Percentiles rank a stretch among this genome's conserved stretches.
phyloP scores from a whole-genome alignment of 2,888 invertebrate species.

The Ctena decussata region DNA sequence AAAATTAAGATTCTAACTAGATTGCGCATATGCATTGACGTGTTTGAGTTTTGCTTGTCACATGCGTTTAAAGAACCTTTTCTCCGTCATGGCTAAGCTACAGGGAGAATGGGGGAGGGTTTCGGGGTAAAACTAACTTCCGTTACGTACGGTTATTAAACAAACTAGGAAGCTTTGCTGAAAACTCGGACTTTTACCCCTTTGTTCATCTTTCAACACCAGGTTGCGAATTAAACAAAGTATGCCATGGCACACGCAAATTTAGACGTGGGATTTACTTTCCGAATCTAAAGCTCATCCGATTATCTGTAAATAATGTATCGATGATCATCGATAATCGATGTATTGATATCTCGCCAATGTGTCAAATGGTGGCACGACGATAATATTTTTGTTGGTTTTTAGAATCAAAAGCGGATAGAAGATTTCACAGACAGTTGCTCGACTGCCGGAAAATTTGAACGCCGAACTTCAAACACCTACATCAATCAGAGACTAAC shows the following conservation, averaged over 20 bases:
- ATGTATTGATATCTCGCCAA: background rate
- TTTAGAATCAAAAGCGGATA: too few relatives aligned
- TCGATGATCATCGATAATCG: conserved; percentile 3
- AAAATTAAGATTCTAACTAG: too few relatives aligned
- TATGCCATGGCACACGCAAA: background rate
- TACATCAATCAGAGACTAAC: too few relatives aligned
- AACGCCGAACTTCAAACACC: too few relatives aligned
- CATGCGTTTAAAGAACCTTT: too few relatives aligned
- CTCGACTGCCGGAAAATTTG: too few relatives aligned
- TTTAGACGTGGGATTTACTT: background rate
- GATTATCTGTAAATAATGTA: background rate
- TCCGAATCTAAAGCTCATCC: background rate
- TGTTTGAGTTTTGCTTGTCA: too few relatives aligned
- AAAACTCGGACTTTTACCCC: background rate
- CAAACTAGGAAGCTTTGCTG: background rate
- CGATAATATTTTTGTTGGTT: background rate
- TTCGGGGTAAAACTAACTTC: background rate
- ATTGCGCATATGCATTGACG: too few relatives aligned
- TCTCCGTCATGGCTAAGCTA: too few relatives aligned
- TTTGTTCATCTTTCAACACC: conserved; percentile 4
- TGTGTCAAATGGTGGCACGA: background rate
- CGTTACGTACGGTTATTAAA: background rate
- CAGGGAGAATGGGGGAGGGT: background rate
- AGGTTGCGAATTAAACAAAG: background rate
- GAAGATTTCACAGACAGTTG: too few relatives aligned